Evolutionary conservation across 2,797 vertebrate species (phyloP), one percentile per base, ranked within the genome.

Genomic region (Thalassophryne amazonica): DNA sequence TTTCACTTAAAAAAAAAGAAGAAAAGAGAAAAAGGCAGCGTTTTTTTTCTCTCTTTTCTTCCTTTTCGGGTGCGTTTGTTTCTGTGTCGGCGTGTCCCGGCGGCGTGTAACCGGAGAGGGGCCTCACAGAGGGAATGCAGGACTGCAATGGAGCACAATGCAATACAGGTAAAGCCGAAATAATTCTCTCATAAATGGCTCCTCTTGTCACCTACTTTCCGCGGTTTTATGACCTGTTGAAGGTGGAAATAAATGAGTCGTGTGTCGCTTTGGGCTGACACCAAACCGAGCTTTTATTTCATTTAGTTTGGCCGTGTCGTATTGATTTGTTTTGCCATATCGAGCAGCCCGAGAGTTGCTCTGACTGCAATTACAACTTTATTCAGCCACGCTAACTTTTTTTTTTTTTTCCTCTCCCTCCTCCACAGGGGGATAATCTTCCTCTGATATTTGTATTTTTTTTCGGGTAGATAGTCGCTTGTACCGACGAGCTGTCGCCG

Each of bases 81-180:
- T 90, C 78, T 63, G 83, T 86, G 81, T 72, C 79, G 84, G 89
- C 70, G 85, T 71, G 87, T 87, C 90, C 89, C 90, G 90, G 86
- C 83, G 87, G 88, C n/a, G n/a, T 89, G 90, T 83, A 91, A 91
- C 76, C 85, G 83, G 89, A 91, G 87, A 89, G 87, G 79, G 77
- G 82, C 81, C 79, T 81, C 80, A 51, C 23, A 80, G 73, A 82
- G 86, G 91, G 91, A 92, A 92, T 91, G 91, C 85, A 74, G 87
- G 85, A 83, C 83, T 75, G 91, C 89, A 86, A 92, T 92, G 91
- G 91, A 92, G 89, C 90, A 89, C 86, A 91, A 90, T 89, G 84
- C 85, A 69, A 88, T 91, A 77, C 91, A 92, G 91, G 91, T 92
- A 91, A 91, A 76, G 59, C 64, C 63, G 69, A 79, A 67, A 68